Conservation (phyloP, 2,113 vertebrate species). For the Sylvilagus bachmani region DNA sequence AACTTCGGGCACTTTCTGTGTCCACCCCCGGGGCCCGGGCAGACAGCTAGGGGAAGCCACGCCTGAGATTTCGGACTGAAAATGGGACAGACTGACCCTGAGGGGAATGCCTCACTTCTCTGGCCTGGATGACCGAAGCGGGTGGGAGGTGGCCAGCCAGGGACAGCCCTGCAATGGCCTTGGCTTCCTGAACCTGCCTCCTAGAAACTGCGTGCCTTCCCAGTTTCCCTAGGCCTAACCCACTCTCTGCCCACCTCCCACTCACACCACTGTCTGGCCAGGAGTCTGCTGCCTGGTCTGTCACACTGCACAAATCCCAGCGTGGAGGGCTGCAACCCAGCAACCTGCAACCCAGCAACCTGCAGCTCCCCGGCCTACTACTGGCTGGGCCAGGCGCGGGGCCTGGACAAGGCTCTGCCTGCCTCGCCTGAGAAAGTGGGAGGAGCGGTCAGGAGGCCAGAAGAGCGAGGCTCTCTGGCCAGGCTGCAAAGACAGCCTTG, state of each 20-base stretch:
- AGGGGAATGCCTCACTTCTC: neutral
- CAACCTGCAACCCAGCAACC: slow-evolving; percentile 11
- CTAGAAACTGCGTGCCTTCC: slow-evolving; percentile 7
- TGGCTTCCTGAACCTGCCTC: neutral
- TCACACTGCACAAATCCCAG: neutral
- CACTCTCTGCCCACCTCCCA: slow-evolving; percentile 16
- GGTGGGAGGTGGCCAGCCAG: too few species aligned
- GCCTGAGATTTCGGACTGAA: neutral
- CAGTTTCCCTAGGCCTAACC: neutral
- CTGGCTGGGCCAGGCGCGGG: neutral
- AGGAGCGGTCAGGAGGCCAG: neutral
- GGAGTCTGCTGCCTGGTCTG: slow-evolving; percentile 8
- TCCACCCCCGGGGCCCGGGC: neutral
- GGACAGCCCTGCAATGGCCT: too few species aligned
- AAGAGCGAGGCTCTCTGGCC: neutral
- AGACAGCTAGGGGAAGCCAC: neutral
- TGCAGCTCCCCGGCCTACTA: neutral
- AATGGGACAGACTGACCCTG: neutral
- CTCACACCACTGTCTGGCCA: neutral
- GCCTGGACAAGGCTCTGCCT: neutral
- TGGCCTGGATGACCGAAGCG: neutral
- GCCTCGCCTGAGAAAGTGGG: neutral
- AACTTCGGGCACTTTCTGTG: slow-evolving; percentile 11
- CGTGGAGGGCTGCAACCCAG: slow-evolving; percentile 23
- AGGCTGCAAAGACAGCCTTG: neutral